Evolutionary conservation across 2,113 vertebrate species (phyloP).

Genomic region (Paramisgurnus dabryanus): DNA sequence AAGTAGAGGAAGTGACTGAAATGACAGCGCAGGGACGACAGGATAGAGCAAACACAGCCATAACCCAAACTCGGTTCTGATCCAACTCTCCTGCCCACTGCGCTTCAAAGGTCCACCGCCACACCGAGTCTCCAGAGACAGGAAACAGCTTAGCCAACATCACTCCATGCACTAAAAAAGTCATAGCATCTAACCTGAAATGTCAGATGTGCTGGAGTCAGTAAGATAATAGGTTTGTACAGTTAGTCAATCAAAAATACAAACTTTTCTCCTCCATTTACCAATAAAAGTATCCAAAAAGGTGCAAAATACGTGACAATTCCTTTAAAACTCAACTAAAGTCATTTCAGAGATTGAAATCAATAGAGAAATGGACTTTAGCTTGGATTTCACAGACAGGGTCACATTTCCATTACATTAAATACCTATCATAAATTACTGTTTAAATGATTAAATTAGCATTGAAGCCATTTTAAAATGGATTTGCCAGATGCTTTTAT

Average conservation of each 20-base stretch:
- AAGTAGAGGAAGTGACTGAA: constrained; percentile 70
- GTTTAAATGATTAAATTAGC: too few relatives aligned
- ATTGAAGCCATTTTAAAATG: too few relatives aligned
- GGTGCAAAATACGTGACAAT: too few relatives aligned
- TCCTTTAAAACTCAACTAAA: too few relatives aligned
- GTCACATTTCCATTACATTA: too few relatives aligned
- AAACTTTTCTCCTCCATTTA: too few relatives aligned
- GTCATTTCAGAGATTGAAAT: too few relatives aligned
- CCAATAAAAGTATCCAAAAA: too few relatives aligned
- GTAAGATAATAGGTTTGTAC: background rate
- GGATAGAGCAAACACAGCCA: constrained; percentile 27
- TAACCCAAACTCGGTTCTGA: constrained; percentile 45
- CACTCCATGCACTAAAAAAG: background rate
- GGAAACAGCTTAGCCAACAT: constrained; percentile 58
- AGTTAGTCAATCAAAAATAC: background rate
- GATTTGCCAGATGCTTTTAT: too few relatives aligned
- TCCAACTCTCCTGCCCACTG: background rate
- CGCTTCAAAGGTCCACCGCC: constrained; percentile 60
- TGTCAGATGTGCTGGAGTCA: background rate
- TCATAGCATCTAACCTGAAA: constrained; percentile 2
- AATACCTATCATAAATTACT: too few relatives aligned
- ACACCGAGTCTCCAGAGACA: constrained; percentile 27
- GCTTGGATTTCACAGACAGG: too few relatives aligned
- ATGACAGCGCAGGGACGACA: constrained; percentile 59
- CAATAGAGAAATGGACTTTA: too few relatives aligned